Evolutionary conservation across 2,113 vertebrate genomes (phyloP).

Genomic region (Promerops cafer): DNA sequence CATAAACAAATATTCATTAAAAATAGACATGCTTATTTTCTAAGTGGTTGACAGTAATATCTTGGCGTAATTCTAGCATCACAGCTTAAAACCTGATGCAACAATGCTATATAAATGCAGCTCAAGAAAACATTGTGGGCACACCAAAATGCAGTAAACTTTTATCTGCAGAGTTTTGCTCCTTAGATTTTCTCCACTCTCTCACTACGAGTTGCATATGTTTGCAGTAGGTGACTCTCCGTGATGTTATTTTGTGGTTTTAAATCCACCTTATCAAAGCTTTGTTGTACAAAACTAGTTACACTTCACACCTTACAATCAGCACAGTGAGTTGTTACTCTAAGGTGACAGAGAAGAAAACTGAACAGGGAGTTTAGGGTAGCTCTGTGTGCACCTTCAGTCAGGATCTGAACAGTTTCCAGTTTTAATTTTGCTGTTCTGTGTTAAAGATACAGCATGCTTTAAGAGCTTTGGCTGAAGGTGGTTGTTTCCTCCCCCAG

Average conservation of each 20-base stretch:
- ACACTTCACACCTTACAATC: not conserved
- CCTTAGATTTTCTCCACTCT: not conserved
- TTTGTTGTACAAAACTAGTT: not conserved
- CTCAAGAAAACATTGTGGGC: not conserved
- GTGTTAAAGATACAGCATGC: not conserved
- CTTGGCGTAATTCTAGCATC: not conserved
- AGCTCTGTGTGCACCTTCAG: not conserved
- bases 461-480: not conserved
- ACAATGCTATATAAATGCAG: not conserved
- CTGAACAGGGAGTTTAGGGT: not conserved
- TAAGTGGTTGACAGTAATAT: not conserved
- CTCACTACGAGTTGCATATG: not conserved
- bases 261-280: not conserved
- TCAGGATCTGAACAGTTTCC: not conserved
- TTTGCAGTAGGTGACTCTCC: not conserved
- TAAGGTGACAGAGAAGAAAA: not conserved
- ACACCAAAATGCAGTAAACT: not conserved
- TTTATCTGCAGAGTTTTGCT: not conserved
- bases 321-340: not conserved
- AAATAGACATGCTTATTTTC: slow-evolving; percentile 51
- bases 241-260: not conserved
- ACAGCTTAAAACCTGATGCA: not conserved
- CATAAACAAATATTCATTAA: slow-evolving; percentile 64
- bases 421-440: not conserved
- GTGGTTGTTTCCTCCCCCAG: slow-evolving; percentile 59